These are phyloP conservation scores for Notospermus geniculatus DNA, from an alignment of 1,140 invertebrate genomes.

Conservation along the genomic window DNA sequence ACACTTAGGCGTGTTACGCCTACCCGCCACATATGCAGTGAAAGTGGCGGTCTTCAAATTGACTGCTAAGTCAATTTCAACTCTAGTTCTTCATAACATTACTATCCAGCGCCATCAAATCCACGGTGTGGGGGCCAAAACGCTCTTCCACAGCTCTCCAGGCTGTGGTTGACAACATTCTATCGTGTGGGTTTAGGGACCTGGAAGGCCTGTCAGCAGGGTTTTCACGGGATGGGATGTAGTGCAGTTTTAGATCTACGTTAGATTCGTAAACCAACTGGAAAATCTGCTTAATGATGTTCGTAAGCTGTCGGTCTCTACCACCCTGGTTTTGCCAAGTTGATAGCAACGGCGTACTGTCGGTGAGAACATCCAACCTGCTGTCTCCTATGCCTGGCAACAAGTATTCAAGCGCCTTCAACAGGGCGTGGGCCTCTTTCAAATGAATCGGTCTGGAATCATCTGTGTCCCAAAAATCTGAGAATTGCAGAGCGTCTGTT, in stretches of 20 bases:
- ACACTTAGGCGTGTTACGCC: no score
- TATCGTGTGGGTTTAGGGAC: no score
- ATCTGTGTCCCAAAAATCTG: background rate
- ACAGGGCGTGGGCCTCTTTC: background rate
- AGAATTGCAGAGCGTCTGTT: background rate
- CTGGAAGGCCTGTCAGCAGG: background rate
- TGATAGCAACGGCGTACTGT: background rate
- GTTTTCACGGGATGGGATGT: background rate
- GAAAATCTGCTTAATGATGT: slow-evolving; percentile 2
- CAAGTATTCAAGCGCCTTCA: background rate
- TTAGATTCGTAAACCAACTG: background rate
- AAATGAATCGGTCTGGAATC: background rate
- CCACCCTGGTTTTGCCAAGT: slow-evolving; percentile 2
- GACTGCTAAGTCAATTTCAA: no score
- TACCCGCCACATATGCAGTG: no score
- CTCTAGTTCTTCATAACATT: no score
- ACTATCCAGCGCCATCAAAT: no score
- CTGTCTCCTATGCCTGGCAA: background rate
- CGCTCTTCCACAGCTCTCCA: no score
- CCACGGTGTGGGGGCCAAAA: no score
- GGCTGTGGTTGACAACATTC: no score
- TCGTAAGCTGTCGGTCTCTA: background rate
- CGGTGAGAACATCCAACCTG: background rate
- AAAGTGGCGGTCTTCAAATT: no score
- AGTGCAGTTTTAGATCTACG: background rate